Evolutionary conservation across 37 sponge, comb jelly and placozoan genomes (phyloP).

Genomic region (Beroe ovata): DNA sequence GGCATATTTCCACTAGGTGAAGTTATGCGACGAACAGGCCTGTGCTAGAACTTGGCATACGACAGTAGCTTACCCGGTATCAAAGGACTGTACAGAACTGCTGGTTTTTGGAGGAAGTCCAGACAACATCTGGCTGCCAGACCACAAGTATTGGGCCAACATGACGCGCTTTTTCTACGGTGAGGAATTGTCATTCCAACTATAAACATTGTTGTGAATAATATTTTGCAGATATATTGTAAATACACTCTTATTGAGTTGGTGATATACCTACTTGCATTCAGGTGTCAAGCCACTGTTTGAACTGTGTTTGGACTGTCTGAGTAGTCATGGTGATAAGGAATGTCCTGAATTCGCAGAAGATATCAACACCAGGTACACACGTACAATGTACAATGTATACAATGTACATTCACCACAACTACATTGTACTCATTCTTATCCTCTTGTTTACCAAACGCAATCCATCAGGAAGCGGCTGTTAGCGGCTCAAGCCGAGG

Average conservation of each 20-base stretch:
- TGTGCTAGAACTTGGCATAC: slow-evolving; percentile 57
- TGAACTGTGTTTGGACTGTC: slow-evolving; percentile 42
- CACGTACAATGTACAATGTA: no score
- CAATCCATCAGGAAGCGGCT: background rate
- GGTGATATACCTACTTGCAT: no score
- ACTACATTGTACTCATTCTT: no score
- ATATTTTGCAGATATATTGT: no score
- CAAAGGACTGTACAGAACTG: slow-evolving; percentile 1
- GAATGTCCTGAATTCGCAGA: background rate
- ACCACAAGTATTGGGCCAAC: slow-evolving; percentile 60
- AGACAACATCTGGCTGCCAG: slow-evolving; percentile 50
- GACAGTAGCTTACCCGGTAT: background rate
- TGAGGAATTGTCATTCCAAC: background rate
- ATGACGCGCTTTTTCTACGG: slow-evolving; percentile 54
- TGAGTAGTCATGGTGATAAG: background rate
- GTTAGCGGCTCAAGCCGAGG: background rate
- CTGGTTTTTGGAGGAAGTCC: slow-evolving; percentile 64
- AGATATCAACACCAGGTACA: background rate
- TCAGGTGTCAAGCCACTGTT: slow-evolving; percentile 44
- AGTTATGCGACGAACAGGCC: background rate
- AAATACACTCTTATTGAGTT: no score
- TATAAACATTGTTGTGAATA: background rate
- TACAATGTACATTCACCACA: no score
- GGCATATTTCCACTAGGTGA: no score
- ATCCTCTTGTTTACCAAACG: no score